These are phyloP conservation scores for Eupithecia tripunctaria DNA, from an alignment of 2,888 invertebrate genomes.

Conservation along the genomic window DNA sequence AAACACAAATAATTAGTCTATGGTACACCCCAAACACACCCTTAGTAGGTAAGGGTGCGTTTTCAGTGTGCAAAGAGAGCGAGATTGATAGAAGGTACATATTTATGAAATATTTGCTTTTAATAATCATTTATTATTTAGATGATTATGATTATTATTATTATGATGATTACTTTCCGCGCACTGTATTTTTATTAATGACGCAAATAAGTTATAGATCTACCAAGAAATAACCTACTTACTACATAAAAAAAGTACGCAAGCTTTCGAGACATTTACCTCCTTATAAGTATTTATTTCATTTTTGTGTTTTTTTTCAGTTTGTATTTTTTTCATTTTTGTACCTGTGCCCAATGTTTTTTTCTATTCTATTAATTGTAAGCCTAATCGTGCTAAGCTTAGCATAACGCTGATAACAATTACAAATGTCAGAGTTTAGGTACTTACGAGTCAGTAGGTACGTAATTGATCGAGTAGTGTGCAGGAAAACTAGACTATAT, in stretches of 20 bases:
- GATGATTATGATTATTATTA: too few species aligned
- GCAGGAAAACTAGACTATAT: slow-evolving; percentile 13
- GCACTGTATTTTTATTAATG: neutral
- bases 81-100: too few species aligned
- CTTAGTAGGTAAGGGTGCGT: neutral
- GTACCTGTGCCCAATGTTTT: too few species aligned
- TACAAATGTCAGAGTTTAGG: neutral
- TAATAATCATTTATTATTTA: too few species aligned
- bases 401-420: neutral
- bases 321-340: too few species aligned
- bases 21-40: neutral
- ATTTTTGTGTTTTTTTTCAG: too few species aligned
- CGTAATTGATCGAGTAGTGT: neutral
- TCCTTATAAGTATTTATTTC: too few species aligned
- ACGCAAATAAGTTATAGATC: neutral
- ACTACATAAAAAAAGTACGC: neutral
- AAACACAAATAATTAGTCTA: too few species aligned
- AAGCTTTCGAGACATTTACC: neutral
- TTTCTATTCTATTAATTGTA: too few species aligned
- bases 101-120: too few species aligned
- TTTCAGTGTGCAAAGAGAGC: neutral
- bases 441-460: too few species aligned
- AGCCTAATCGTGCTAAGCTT: neutral
- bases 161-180: neutral
- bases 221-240: neutral